Evolutionary conservation across 2,888 invertebrate genomes (phyloP).

Genomic region (Dolomedes plantarius): DNA sequence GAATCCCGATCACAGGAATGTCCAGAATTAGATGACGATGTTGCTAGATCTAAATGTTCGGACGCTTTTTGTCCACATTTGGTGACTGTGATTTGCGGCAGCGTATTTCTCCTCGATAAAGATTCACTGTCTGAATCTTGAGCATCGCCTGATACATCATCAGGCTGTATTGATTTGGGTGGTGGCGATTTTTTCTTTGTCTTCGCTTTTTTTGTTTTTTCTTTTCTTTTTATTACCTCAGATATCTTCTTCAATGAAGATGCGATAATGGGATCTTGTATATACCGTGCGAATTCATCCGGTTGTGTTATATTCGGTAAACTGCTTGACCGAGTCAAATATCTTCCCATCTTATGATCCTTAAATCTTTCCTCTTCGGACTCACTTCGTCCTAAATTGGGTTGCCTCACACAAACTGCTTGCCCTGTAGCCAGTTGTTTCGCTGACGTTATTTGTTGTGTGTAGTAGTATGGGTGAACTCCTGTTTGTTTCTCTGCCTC

Average conservation of each 20-base stretch:
- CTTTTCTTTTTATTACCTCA: slow-evolving; percentile 36
- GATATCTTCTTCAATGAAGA: slow-evolving; percentile 39
- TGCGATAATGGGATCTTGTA: slow-evolving; percentile 34
- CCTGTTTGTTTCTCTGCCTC: slow-evolving; percentile 54
- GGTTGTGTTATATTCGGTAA: slow-evolving; percentile 45
- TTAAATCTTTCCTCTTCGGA: slow-evolving; percentile 45
- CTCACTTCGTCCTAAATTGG: slow-evolving; percentile 17
- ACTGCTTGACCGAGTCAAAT: slow-evolving; percentile 32
- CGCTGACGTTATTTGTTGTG: slow-evolving; percentile 40
- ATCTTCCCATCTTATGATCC: neutral
- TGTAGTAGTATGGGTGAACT: slow-evolving; percentile 57
- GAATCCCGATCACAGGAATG: slow-evolving; percentile 34
- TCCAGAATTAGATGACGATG: slow-evolving; percentile 23
- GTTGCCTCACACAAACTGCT: slow-evolving; percentile 34
- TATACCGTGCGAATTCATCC: slow-evolving; percentile 7
- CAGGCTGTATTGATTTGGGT: neutral
- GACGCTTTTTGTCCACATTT: slow-evolving; percentile 34
- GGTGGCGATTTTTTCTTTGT: slow-evolving; percentile 44
- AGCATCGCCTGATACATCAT: neutral
- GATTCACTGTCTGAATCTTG: slow-evolving; percentile 21
- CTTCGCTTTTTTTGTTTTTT: slow-evolving; percentile 22
- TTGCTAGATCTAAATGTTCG: slow-evolving; percentile 49
- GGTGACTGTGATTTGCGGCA: slow-evolving; percentile 61
- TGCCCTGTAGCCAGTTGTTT: slow-evolving; percentile 26
- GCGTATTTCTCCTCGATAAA: slow-evolving; percentile 44